These are phyloP conservation scores for Sebastes dallii DNA, from an alignment of 2,797 vertebrate species.

Conservation along the genomic window DNA sequence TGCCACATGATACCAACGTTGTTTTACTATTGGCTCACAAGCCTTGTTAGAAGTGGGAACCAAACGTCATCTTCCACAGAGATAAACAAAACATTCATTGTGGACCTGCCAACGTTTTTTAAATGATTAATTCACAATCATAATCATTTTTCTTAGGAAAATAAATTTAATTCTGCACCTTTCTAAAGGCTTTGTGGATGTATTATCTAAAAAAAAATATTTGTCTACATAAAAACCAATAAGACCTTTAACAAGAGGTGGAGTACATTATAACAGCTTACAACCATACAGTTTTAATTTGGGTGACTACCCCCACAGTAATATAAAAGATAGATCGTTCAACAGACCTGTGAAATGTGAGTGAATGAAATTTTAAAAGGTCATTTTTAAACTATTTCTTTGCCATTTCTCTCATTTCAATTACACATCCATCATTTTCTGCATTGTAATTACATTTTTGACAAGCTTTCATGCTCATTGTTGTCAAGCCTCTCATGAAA, in stretches of 20 bases:
- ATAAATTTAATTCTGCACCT: no score
- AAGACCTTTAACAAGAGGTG: background rate
- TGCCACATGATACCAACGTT: no score
- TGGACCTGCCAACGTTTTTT: no score
- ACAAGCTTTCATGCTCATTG: background rate
- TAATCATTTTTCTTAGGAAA: no score
- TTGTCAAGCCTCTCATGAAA: background rate
- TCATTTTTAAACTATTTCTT: background rate
- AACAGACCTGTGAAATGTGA: background rate
- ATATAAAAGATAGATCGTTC: background rate
- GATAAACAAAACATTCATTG: no score
- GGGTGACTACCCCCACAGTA: background rate
- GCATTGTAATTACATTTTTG: slow-evolving; percentile 1
- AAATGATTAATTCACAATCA: no score
- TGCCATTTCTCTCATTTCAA: background rate
- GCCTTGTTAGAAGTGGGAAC: no score
- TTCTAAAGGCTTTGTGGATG: no score
- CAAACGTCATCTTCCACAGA: no score
- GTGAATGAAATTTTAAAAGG: background rate
- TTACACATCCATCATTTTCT: background rate
- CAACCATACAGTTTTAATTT: background rate
- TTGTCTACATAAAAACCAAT: no score
- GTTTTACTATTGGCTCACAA: no score
- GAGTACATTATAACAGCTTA: background rate
- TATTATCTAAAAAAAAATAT: no score